Conservation (phyloP, 2,797 vertebrate genomes). For the Brachymystax lenok region DNA sequence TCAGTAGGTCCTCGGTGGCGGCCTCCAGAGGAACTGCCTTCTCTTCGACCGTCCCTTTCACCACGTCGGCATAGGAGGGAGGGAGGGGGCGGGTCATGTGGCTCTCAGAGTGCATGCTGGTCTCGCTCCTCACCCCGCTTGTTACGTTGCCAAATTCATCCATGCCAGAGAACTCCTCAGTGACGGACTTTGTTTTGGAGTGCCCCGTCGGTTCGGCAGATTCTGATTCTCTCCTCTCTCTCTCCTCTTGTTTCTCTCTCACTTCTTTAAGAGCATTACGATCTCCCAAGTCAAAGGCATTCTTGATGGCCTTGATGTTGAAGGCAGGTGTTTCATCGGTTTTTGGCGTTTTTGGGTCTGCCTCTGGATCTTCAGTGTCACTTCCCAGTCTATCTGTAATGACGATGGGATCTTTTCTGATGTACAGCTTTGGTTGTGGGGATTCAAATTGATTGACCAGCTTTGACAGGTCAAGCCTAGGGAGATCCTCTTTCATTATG, state of each 20-base stretch:
- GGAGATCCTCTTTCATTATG: slow-evolving; percentile 72
- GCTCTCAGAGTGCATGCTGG: slow-evolving; percentile 65
- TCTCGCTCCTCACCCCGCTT: slow-evolving; percentile 58
- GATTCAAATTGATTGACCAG: slow-evolving; percentile 79
- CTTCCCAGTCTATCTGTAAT: slow-evolving; percentile 76
- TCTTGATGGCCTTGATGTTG: slow-evolving; percentile 80
- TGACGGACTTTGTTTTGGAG: slow-evolving; percentile 67
- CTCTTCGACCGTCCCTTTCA: slow-evolving; percentile 79
- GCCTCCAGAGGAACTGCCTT: slow-evolving; percentile 74
- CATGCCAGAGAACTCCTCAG: slow-evolving; percentile 73
- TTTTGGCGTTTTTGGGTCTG: slow-evolving; percentile 56
- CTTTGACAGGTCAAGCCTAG: slow-evolving; percentile 74
- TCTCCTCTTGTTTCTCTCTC: slow-evolving; percentile 65
- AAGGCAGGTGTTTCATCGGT: slow-evolving; percentile 73
- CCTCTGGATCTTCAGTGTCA: slow-evolving; percentile 71
- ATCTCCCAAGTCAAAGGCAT: slow-evolving; percentile 82
- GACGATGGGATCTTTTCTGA: slow-evolving; percentile 74
- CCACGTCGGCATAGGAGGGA: slow-evolving; percentile 91
- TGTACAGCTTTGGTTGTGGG: slow-evolving; percentile 70
- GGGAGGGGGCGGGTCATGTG: slow-evolving; percentile 77
- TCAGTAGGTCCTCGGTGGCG: slow-evolving; percentile 80
- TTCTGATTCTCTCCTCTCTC: slow-evolving; percentile 65
- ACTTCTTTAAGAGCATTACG: slow-evolving; percentile 76
- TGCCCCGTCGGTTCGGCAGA: slow-evolving; percentile 50
- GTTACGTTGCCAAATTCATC: slow-evolving; percentile 76